A percentile compares a stretch with the other conserved stretches of the same genome.
phyloP scores from a whole-genome alignment of 2,888 invertebrate species.

The Conistra vaccinii region DNA sequence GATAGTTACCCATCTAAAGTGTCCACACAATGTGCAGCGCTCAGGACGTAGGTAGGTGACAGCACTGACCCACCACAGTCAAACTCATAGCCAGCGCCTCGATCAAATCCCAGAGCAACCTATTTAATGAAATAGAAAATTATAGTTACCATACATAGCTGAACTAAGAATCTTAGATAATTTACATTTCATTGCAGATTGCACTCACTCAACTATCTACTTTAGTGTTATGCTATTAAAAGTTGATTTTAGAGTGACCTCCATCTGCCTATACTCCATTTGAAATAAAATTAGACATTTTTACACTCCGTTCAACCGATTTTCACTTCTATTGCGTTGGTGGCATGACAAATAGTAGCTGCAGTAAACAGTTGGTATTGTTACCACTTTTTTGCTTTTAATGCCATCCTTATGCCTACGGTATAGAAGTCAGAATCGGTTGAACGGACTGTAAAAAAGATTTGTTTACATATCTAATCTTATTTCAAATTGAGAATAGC shows the following conservation, averaged over 20 bases:
- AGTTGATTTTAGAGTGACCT: background rate
- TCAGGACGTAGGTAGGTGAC: conserved; percentile 80
- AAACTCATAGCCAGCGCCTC: conserved; percentile 77
- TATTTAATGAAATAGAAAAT: conserved; percentile 65
- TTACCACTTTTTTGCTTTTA: no score
- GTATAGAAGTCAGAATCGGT: no score
- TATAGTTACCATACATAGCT: background rate
- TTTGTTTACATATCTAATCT: no score
- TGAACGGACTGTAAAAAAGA: no score
- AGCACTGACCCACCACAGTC: conserved; percentile 85
- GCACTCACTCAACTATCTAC: background rate
- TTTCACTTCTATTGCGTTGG: no score
- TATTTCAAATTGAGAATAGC: no score
- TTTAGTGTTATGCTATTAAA: background rate
- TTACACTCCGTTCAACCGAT: no score
- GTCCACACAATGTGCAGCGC: conserved; percentile 86
- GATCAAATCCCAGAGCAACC: conserved; percentile 84
- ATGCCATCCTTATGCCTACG: no score
- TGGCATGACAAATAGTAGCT: no score
- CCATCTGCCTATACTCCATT: background rate
- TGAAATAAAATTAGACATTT: no score
- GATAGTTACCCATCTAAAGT: conserved; percentile 78
- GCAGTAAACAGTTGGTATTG: no score
- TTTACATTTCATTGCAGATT: background rate
- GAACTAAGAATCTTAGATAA: background rate